Evolutionary conservation across 2,888 invertebrate species (phyloP).

Genomic region (Electrophaes corylata): DNA sequence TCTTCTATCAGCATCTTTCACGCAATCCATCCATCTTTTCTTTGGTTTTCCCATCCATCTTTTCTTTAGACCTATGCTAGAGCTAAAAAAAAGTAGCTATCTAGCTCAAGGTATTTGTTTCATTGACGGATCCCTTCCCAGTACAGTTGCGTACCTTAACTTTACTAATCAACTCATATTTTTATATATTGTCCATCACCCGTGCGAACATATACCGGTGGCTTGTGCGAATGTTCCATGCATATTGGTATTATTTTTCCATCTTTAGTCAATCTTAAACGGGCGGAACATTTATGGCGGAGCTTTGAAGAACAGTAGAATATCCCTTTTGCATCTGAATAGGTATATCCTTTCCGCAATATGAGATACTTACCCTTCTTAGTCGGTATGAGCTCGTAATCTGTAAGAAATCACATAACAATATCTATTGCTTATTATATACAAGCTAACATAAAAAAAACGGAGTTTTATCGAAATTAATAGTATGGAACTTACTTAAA

Average conservation of each 20-base stretch:
- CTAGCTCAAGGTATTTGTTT: no score
- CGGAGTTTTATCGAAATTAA: no score
- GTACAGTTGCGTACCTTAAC: no score
- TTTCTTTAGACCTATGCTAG: no score
- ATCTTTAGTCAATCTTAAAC: not conserved
- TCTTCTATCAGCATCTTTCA: no score
- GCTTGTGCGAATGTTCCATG: not conserved
- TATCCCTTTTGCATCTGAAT: conserved; percentile 2
- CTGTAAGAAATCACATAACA: conserved; percentile 1
- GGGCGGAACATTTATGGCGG: not conserved
- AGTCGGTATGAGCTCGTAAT: conserved; percentile 7
- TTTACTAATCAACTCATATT: not conserved
- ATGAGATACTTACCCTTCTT: conserved; percentile 14
- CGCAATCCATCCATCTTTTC: no score
- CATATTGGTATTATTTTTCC: not conserved
- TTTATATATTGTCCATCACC: not conserved
- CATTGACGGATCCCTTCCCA: no score
- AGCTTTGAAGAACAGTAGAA: not conserved
- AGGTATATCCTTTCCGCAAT: conserved; percentile 37
- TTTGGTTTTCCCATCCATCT: no score
- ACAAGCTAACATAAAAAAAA: no score
- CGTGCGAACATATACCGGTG: not conserved
- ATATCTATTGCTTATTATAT: not conserved
- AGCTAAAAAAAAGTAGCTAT: no score
- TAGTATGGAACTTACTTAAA: no score